Conservation (phyloP, 1,140 invertebrate genomes). For the Helicoverpa armigera region DNA sequence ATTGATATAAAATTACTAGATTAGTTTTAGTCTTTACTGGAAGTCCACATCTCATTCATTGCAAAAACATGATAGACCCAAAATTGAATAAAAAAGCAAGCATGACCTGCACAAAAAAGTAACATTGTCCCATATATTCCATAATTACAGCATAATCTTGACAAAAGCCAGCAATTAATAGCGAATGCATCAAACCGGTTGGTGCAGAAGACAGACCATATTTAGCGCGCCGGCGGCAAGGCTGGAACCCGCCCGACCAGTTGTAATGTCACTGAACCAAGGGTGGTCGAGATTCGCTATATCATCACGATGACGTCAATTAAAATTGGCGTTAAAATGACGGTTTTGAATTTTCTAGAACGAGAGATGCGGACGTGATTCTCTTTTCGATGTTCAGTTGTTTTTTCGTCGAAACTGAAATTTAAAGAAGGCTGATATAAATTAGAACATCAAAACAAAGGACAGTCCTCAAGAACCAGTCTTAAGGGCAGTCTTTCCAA, state of each 20-base stretch:
- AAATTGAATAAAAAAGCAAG: background rate
- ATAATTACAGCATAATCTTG: background rate
- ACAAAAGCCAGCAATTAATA: conserved; percentile 31
- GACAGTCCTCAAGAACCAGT: background rate
- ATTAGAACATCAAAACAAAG: too few relatives aligned
- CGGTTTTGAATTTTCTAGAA: background rate
- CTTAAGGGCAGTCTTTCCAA: too few relatives aligned
- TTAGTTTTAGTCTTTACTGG: too few relatives aligned
- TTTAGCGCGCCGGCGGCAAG: conserved; percentile 37
- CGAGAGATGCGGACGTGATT: too few relatives aligned
- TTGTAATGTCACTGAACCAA: conserved; percentile 35
- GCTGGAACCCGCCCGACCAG: conserved; percentile 22
- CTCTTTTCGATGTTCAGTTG: too few relatives aligned
- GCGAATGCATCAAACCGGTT: conserved; percentile 26
- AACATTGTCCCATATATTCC: background rate
- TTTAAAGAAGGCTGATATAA: too few relatives aligned
- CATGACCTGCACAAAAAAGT: background rate
- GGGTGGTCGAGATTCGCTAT: conserved; percentile 42
- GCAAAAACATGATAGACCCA: background rate
- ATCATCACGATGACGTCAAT: conserved; percentile 35
- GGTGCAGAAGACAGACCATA: conserved; percentile 28
- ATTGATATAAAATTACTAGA: too few relatives aligned
- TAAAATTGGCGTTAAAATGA: background rate
- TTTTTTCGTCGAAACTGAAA: too few relatives aligned
- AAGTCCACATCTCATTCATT: too few relatives aligned